Percentiles rank a stretch among this genome's conserved stretches.
These are phyloP conservation scores for Amphipoea lucens DNA, from an alignment of 2,888 invertebrate species.

Conservation along the genomic window DNA sequence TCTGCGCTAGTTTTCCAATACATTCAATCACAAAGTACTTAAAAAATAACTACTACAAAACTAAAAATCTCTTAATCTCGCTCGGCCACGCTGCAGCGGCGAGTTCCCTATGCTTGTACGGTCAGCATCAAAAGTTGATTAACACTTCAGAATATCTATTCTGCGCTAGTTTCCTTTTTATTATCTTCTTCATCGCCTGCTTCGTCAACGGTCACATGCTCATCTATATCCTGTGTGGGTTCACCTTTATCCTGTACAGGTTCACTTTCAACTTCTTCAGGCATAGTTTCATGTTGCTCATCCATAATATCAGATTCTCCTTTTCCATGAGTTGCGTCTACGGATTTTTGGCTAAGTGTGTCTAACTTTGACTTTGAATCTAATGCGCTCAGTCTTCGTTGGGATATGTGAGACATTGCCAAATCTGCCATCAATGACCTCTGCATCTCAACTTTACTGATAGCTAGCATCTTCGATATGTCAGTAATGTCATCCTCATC, in stretches of 20 bases:
- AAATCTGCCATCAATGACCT: slow-evolving; percentile 85
- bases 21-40: too few species aligned
- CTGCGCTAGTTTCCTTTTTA: neutral
- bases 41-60: too few species aligned
- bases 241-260: neutral
- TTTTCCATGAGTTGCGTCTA: slow-evolving; percentile 34
- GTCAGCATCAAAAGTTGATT: too few species aligned
- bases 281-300: slow-evolving; percentile 45
- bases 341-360: neutral
- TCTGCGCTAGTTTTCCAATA: neutral
- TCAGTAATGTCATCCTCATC: slow-evolving; percentile 72
- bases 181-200: slow-evolving; percentile 1
- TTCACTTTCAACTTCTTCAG: slow-evolving; percentile 7
- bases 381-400: neutral
- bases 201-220: neutral
- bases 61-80: too few species aligned
- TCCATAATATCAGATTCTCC: slow-evolving; percentile 43
- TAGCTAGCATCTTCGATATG: slow-evolving; percentile 76
- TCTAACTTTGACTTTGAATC: slow-evolving; percentile 28
- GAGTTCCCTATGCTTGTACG: too few species aligned
- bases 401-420: slow-evolving; percentile 76
- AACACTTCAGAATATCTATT: too few species aligned
- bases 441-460: slow-evolving; percentile 82
- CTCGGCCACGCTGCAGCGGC: too few species aligned
- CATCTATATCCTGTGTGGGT: neutral